phyloP scores from a whole-genome alignment of 2,113 vertebrate genomes.

The Brachyistius frenatus region DNA sequence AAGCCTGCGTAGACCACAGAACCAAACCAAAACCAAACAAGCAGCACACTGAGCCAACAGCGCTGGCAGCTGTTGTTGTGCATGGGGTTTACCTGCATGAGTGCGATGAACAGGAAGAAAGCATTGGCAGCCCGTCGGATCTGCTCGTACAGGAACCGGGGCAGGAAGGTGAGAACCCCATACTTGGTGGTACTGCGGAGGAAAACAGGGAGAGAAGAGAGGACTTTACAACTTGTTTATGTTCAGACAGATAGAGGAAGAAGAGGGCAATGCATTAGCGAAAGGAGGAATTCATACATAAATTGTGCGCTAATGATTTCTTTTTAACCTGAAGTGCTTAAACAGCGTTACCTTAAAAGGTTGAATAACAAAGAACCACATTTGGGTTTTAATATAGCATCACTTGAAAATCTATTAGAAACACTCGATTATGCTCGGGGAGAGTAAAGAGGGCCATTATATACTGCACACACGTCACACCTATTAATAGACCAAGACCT shows the following conservation, averaged over 20 bases:
- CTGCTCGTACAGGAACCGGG: slow-evolving; percentile 99
- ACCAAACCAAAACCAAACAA: slow-evolving; percentile 23
- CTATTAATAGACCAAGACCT: slow-evolving; percentile 38
- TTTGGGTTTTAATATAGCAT: slow-evolving; percentile 49
- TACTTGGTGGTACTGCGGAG: slow-evolving; percentile 95
- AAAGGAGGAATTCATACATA: slow-evolving; percentile 35
- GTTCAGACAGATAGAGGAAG: not conserved
- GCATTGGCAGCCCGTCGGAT: slow-evolving; percentile 98
- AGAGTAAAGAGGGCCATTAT: slow-evolving; percentile 39
- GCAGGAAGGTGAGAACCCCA: slow-evolving; percentile 96
- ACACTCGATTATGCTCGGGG: slow-evolving; percentile 33
- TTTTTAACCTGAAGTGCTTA: not conserved
- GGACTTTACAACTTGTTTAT: slow-evolving; percentile 8
- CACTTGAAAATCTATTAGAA: slow-evolving; percentile 64
- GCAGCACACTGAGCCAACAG: not conserved
- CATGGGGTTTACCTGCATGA: slow-evolving; percentile 92
- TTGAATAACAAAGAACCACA: slow-evolving; percentile 31
- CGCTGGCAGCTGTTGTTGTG: slow-evolving; percentile 4
- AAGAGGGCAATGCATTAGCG: slow-evolving; percentile 35
- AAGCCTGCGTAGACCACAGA: slow-evolving; percentile 12
- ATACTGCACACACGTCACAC: slow-evolving; percentile 36
- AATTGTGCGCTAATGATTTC: slow-evolving; percentile 41
- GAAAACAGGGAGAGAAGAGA: not conserved
- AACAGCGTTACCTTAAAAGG: slow-evolving; percentile 40
- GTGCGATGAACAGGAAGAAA: slow-evolving; percentile 99